Percentiles rank a stretch among this genome's conserved stretches.
Evolutionary conservation across 2,797 vertebrate genomes (phyloP).

Genomic region (Columba guinea): DNA sequence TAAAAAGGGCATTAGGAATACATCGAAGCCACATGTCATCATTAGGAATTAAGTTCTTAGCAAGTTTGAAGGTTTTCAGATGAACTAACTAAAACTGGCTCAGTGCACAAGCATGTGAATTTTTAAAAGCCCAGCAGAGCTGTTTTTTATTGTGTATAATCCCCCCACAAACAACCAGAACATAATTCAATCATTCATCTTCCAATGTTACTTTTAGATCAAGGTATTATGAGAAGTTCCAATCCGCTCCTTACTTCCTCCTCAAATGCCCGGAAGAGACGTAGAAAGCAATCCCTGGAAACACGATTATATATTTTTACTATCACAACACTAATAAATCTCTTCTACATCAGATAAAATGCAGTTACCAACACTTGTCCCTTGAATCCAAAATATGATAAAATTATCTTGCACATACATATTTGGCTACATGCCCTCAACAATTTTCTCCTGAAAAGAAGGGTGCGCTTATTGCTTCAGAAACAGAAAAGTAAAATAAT

Average conservation of each 20-base stretch:
- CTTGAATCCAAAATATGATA: conserved; percentile 50
- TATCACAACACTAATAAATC: conserved; percentile 14
- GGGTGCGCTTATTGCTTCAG: conserved; percentile 13
- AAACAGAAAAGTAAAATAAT: conserved; percentile 37
- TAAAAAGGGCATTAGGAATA: conserved; percentile 5
- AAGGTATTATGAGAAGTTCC: conserved; percentile 25
- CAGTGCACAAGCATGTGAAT: neutral
- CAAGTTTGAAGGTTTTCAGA: conserved; percentile 33
- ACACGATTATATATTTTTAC: conserved; percentile 35
- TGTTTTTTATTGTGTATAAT: conserved; percentile 27
- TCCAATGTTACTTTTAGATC: conserved; percentile 30
- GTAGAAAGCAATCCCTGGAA: conserved; percentile 27
- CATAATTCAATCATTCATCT: neutral
- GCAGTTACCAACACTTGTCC: conserved; percentile 37
- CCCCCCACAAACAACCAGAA: neutral
- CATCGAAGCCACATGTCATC: neutral
- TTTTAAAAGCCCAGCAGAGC: neutral
- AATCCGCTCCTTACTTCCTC: neutral
- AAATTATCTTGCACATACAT: conserved; percentile 56
- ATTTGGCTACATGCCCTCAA: conserved; percentile 48
- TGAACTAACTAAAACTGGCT: neutral
- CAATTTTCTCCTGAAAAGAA: conserved; percentile 5
- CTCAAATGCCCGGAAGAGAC: conserved; percentile 2
- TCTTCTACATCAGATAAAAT: conserved; percentile 50
- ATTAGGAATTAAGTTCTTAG: neutral